Evolutionary conservation across 2,113 vertebrate genomes (phyloP).

Genomic region (Passer montanus): DNA sequence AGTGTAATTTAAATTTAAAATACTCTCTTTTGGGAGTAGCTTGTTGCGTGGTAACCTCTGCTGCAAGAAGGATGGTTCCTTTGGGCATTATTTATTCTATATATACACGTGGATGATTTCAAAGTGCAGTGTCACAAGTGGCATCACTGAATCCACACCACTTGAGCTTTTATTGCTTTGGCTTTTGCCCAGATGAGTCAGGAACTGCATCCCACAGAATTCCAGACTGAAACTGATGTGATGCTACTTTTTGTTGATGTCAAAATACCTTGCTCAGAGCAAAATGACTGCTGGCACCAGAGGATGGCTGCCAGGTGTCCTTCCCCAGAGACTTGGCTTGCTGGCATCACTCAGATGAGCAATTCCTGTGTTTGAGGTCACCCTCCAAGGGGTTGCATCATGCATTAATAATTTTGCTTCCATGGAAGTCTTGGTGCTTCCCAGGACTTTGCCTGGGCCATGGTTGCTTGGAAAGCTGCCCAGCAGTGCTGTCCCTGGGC

Average conservation of each 20-base stretch:
- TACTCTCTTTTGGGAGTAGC: not conserved
- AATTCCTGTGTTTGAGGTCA: not conserved
- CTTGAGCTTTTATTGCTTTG: not conserved
- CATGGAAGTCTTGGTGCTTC: not conserved
- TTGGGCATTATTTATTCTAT: not conserved
- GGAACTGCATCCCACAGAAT: not conserved
- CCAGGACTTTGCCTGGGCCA: not conserved
- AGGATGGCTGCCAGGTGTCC: not conserved
- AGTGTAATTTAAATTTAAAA: not conserved
- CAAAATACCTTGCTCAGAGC: not conserved
- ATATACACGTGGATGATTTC: not conserved
- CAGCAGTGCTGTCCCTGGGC: not conserved
- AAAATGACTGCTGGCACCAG: not conserved
- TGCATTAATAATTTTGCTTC: not conserved
- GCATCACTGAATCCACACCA: not conserved
- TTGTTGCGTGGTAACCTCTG: not conserved
- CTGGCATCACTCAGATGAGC: not conserved
- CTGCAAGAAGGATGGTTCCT: not conserved
- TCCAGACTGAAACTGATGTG: not conserved
- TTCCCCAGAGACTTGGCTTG: rapidly evolving
- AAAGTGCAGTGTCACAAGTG: not conserved
- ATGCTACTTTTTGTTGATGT: rapidly evolving
- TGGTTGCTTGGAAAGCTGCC: not conserved
- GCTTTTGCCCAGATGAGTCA: not conserved
- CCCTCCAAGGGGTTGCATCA: rapidly evolving